Evolutionary conservation across 2,888 invertebrate species (phyloP).

Genomic region (Euzetes globulus): DNA sequence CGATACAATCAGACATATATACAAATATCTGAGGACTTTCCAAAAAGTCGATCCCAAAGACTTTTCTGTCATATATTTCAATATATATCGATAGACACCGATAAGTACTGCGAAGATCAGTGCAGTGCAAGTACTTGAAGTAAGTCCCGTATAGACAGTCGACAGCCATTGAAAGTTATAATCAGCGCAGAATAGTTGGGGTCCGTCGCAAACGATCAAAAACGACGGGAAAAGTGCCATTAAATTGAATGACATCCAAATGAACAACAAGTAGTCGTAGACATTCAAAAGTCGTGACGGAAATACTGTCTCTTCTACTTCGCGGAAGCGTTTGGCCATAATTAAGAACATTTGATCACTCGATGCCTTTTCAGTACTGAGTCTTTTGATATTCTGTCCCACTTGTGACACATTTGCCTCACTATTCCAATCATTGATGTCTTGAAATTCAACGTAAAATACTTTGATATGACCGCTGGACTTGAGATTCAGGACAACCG

Average conservation of each 20-base stretch:
- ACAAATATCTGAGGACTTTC: neutral
- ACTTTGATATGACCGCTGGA: neutral
- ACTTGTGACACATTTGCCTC: neutral
- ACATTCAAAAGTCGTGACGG: neutral
- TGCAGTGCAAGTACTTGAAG: neutral
- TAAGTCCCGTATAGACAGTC: neutral
- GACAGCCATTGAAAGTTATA: neutral
- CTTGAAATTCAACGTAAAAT: neutral
- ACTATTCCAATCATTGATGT: neutral
- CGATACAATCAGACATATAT: neutral
- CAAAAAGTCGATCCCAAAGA: neutral
- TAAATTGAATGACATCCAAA: neutral
- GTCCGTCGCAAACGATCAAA: neutral
- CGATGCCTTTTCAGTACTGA: neutral
- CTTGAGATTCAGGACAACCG: neutral
- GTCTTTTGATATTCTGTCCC: neutral
- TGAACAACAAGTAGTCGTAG: neutral
- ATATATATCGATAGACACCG: neutral
- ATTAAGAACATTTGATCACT: neutral
- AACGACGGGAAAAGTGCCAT: neutral
- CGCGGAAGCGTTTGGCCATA: neutral
- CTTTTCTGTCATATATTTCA: neutral
- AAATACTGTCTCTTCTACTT: neutral
- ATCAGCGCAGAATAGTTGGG: neutral
- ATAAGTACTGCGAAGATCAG: neutral